phyloP scores from a whole-genome alignment of 2,797 vertebrate genomes.

The Loriculus beryllinus region DNA sequence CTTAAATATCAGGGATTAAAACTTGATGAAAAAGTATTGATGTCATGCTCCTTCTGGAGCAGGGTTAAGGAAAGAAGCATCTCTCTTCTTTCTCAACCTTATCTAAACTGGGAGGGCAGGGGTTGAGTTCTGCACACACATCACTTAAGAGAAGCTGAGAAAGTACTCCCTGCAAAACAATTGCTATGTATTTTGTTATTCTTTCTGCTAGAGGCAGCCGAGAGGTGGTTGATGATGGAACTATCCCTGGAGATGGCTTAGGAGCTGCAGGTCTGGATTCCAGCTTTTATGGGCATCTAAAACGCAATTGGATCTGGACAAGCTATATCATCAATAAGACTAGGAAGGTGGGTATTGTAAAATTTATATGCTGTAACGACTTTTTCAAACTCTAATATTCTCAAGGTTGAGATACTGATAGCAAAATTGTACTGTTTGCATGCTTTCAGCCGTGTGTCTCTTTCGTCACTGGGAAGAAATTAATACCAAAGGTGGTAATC shows the following conservation, averaged over 20 bases:
- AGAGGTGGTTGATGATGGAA: slow-evolving; percentile 84
- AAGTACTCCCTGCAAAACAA: not conserved
- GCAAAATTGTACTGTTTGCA: not conserved
- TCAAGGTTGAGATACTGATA: not conserved
- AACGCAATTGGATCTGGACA: slow-evolving; percentile 98
- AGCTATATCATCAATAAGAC: slow-evolving; percentile 84
- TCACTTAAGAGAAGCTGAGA: not conserved
- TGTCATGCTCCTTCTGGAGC: not conserved
- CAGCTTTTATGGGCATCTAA: slow-evolving; percentile 91
- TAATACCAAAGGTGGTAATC: not conserved
- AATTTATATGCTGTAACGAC: not conserved
- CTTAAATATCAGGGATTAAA: not conserved
- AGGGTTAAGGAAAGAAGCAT: not conserved
- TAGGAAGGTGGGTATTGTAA: slow-evolving; percentile 70
- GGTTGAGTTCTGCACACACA: not conserved
- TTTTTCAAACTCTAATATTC: not conserved
- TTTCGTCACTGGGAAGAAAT: not conserved
- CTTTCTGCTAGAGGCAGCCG: slow-evolving; percentile 78
- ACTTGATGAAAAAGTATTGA: not conserved
- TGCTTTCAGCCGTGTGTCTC: not conserved
- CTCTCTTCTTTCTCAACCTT: not conserved
- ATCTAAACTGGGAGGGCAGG: not conserved
- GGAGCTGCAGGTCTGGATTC: slow-evolving; percentile 92
- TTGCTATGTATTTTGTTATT: not conserved
- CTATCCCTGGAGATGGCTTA: slow-evolving; percentile 86